Conservation (phyloP, 2,113 vertebrate genomes). For the Plecotus auritus region DNA sequence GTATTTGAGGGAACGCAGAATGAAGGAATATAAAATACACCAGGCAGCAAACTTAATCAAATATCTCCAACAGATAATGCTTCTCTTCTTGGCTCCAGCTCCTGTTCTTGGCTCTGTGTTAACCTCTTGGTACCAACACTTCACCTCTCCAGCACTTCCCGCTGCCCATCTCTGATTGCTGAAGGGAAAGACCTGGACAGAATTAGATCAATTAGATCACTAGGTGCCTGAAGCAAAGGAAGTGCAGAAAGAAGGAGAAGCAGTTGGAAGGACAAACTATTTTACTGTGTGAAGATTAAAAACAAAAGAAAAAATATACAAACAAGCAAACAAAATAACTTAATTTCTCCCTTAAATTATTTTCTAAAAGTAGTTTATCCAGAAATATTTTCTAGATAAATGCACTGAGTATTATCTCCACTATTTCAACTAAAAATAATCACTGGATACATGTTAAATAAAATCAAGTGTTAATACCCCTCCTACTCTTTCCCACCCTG, state of each 20-base stretch:
- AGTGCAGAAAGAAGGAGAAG: background rate
- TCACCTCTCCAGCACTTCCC: background rate
- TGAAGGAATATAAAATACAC: no score
- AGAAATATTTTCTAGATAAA: background rate
- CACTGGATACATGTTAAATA: background rate
- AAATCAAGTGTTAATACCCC: background rate
- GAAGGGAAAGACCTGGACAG: no score
- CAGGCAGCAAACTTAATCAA: background rate
- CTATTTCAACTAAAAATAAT: background rate
- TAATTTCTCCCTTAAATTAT: background rate
- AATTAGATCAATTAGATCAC: background rate
- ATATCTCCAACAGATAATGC: background rate
- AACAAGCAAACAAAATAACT: background rate
- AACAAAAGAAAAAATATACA: background rate
- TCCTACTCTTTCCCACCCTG: rapidly evolving
- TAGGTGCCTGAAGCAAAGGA: background rate
- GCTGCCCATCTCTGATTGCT: background rate
- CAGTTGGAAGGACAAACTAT: background rate
- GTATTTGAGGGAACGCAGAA: background rate
- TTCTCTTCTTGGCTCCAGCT: background rate
- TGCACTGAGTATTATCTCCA: background rate
- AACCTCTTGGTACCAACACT: rapidly evolving
- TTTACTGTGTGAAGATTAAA: background rate
- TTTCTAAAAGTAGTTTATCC: background rate
- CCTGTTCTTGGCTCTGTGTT: background rate